These are phyloP conservation scores for Nemoura dubitans DNA, from an alignment of 2,888 invertebrate species.

Conservation along the genomic window DNA sequence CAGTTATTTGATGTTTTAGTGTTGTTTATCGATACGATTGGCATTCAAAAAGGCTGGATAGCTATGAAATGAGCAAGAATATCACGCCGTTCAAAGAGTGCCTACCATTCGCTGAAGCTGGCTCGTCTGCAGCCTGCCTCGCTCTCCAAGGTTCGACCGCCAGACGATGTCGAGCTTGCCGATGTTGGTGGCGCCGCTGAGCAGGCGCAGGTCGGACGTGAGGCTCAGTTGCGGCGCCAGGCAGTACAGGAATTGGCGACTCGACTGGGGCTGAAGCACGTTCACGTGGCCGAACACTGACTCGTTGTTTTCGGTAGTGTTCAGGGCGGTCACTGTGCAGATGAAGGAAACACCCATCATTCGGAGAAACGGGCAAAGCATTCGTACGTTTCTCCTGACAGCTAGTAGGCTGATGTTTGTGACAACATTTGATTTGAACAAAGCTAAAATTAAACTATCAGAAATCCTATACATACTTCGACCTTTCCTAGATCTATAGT, in stretches of 20 bases:
- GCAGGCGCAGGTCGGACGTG: slow-evolving; percentile 77
- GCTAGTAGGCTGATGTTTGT: too few relatives aligned
- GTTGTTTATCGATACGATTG: too few relatives aligned
- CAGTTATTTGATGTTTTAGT: too few relatives aligned
- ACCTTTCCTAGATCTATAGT: too few relatives aligned
- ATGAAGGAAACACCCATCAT: too few relatives aligned
- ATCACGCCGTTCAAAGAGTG: slow-evolving; percentile 47
- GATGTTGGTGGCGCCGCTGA: slow-evolving; percentile 86
- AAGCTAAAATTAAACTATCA: too few relatives aligned
- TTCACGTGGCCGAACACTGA: slow-evolving; percentile 84
- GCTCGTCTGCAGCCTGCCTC: slow-evolving; percentile 95
- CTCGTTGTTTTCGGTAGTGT: slow-evolving; percentile 70
- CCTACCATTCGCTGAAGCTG: slow-evolving; percentile 87
- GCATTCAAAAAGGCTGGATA: too few relatives aligned
- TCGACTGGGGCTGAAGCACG: slow-evolving; percentile 86
- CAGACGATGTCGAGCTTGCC: slow-evolving; percentile 98
- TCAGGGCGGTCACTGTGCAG: slow-evolving; percentile 72
- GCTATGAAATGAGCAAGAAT: too few relatives aligned
- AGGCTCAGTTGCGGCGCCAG: slow-evolving; percentile 82
- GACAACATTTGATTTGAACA: too few relatives aligned
- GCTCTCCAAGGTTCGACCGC: slow-evolving; percentile 96
- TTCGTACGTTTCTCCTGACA: too few relatives aligned
- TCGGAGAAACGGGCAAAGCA: too few relatives aligned
- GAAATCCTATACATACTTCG: too few relatives aligned
- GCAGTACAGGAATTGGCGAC: slow-evolving; percentile 94